These are phyloP conservation scores for Drosophila eohydei DNA, from an alignment of 2,888 invertebrate genomes.

Conservation along the genomic window DNA sequence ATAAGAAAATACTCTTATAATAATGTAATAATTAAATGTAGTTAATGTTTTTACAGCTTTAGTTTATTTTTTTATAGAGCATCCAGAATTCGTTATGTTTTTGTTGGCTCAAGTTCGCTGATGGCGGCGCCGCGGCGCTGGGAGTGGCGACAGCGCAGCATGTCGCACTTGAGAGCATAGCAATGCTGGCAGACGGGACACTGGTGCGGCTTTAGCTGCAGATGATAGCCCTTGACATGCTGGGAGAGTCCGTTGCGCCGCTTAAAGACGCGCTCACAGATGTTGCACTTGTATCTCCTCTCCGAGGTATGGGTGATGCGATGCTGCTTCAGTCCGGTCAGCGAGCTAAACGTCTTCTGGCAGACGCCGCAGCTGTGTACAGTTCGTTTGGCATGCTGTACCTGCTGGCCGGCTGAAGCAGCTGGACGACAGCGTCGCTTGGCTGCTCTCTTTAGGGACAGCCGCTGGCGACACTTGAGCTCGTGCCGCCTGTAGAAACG, in stretches of 20 bases:
- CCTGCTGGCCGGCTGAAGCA: slow-evolving; percentile 4
- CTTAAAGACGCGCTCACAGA: slow-evolving; percentile 83
- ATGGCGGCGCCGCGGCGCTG: slow-evolving; percentile 49
- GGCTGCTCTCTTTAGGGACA: neutral
- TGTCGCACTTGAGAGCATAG: slow-evolving; percentile 84
- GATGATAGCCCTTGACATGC: slow-evolving; percentile 83
- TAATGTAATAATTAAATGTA: neutral
- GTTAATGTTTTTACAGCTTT: neutral
- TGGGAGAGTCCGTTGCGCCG: slow-evolving; percentile 83
- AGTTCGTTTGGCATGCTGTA: slow-evolving; percentile 3
- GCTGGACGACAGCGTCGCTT: slow-evolving; percentile 5
- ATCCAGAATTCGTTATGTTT: slow-evolving; percentile 4
- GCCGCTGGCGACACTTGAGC: slow-evolving; percentile 60
- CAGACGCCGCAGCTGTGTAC: slow-evolving; percentile 61
- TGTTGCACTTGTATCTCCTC: slow-evolving; percentile 80
- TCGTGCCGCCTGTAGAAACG: slow-evolving; percentile 79
- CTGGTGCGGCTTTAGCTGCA: slow-evolving; percentile 83
- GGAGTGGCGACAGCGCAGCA: slow-evolving; percentile 84
- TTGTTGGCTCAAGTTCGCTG: slow-evolving; percentile 5
- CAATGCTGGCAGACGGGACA: slow-evolving; percentile 82
- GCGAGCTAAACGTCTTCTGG: slow-evolving; percentile 60
- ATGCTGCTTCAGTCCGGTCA: slow-evolving; percentile 82
- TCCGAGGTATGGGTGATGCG: slow-evolving; percentile 82
- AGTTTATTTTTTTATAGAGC: neutral
- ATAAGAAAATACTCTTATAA: neutral